Evolutionary conservation across 2,888 invertebrate genomes (phyloP), one percentile per base, ranked within the genome.

Genomic region (Aricia artaxerxes): DNA sequence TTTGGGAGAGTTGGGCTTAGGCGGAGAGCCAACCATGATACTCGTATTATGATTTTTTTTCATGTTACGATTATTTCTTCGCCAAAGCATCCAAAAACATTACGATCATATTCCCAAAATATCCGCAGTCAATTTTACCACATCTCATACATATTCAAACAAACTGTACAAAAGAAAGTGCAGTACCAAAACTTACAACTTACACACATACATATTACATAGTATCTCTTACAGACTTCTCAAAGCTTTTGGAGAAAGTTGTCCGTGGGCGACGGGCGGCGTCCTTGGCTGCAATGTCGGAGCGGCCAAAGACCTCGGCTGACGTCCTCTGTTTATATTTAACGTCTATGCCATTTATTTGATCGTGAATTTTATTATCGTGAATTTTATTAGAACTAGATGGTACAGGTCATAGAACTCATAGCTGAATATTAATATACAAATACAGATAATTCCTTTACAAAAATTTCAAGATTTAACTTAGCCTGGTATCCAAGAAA

Each of bases 231-330:
- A 73, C 73, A 53, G 24, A 75, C 53, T 49, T 44, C 73, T 75
- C 49, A 49, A 76, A 76, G 76, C 76, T 76, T 76, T 76, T 53
- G 53, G 75, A 76, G 76, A 76, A 76, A 76, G 76, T 76, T 76
- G 35, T n/a, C 57, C 35, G 76, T 57, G 76, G 76, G 76, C 76
- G 76, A 9, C 76, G 35, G 24, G 35, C 64, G 31, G 73, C 75
- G 76, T 76, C 76, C 76, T 76, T 76, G 76, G 76, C 35, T 31
- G 76, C 76, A 76, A 76, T 76, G 76, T 76, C 76, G 76, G 35
- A 57, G 49, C 38, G 76, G 76, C 31, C 76, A 76, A 76, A 76
- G 76, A 76, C 76, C 76, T 53, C 57, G 76, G 11, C 76, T 31
- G 76, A 57, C 75, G 75, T 75, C 53, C 75, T 75, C 53, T 57